These are phyloP conservation scores for Willisornis vidua DNA, from an alignment of 2,113 vertebrate genomes.

Conservation along the genomic window DNA sequence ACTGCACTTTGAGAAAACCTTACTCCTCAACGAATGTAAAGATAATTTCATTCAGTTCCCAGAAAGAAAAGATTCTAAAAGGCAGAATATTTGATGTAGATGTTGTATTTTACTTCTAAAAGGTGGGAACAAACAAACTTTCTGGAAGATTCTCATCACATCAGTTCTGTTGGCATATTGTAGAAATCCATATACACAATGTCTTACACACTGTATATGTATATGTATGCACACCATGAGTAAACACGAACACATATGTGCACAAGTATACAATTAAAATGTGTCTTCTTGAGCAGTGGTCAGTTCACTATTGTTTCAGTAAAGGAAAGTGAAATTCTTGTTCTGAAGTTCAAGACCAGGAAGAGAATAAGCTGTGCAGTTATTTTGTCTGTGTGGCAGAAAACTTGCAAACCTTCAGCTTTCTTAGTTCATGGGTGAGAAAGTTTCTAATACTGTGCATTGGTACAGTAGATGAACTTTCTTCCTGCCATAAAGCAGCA, in stretches of 20 bases:
- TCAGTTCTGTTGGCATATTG: neutral
- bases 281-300: neutral
- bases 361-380: neutral
- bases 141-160: neutral
- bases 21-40: neutral
- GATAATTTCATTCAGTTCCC: neutral
- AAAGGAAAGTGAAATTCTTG: neutral
- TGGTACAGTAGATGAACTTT: neutral
- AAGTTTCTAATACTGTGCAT: fast-evolving
- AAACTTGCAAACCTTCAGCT: neutral
- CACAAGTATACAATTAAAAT: neutral
- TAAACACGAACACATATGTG: neutral
- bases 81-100: neutral
- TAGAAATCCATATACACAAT: neutral
- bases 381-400: neutral
- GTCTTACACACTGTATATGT: neutral
- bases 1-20: neutral
- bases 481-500: neutral
- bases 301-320: neutral
- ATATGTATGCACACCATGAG: fast-evolving
- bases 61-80: neutral
- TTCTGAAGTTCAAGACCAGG: neutral
- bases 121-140: neutral
- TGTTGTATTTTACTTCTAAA: neutral
- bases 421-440: neutral